These are phyloP conservation scores for Actenoides hombroni DNA, from an alignment of 2,113 vertebrate genomes.

Conservation along the genomic window DNA sequence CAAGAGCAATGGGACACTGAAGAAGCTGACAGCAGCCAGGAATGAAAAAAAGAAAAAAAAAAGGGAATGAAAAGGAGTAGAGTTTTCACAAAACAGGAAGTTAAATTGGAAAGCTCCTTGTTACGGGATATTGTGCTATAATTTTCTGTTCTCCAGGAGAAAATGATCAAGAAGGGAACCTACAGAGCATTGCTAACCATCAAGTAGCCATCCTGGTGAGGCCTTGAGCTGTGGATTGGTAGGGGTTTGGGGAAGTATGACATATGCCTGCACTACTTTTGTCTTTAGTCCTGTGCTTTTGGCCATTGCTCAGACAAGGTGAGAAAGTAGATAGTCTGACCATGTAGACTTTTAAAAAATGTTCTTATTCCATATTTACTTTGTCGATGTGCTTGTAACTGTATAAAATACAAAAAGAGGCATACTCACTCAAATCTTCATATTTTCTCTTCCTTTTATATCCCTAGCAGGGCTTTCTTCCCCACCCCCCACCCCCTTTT, in stretches of 20 bases:
- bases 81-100: background rate
- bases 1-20: background rate
- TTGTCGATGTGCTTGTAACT: background rate
- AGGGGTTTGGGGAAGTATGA: background rate
- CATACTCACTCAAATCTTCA: background rate
- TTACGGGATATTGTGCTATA: background rate
- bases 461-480: background rate
- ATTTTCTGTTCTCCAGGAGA: background rate
- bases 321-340: background rate
- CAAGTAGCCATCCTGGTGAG: background rate
- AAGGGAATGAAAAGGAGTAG: background rate
- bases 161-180: background rate
- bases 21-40: background rate
- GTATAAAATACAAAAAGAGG: background rate
- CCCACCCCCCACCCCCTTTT: too few relatives aligned
- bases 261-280: background rate
- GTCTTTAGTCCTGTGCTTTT: background rate
- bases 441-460: background rate
- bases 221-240: background rate
- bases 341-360: background rate
- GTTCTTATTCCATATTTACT: background rate
- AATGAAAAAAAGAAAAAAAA: rapidly evolving
- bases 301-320: background rate
- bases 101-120: background rate
- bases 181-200: background rate